phyloP scores from a whole-genome alignment of 2,888 invertebrate species.

The Cryptops parisi region DNA sequence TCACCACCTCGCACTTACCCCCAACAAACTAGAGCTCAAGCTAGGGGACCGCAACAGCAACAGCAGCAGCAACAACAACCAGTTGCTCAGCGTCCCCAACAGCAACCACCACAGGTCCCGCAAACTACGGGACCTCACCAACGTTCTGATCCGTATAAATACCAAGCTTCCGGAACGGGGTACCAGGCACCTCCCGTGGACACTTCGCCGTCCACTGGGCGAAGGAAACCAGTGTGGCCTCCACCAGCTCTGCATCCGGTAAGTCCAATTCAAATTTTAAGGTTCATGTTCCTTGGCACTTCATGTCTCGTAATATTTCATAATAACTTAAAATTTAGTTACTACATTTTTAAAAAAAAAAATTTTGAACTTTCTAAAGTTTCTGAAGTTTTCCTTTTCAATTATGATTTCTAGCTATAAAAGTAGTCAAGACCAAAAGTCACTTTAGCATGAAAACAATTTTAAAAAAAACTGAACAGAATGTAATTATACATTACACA shows the following conservation, averaged over 20 bases:
- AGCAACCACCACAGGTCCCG: background rate
- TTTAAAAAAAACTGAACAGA: no score
- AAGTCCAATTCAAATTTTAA: background rate
- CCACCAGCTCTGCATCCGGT: slow-evolving; percentile 6
- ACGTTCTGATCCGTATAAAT: background rate
- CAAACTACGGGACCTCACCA: background rate
- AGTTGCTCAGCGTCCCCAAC: background rate
- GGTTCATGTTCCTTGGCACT: no score
- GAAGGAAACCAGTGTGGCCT: slow-evolving; percentile 12
- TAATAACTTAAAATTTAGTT: no score
- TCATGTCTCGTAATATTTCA: no score
- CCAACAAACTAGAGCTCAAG: background rate
- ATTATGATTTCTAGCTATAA: no score
- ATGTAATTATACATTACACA: no score
- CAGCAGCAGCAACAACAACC: slow-evolving; percentile 5
- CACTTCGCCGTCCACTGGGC: slow-evolving; percentile 1
- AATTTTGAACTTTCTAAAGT: no score
- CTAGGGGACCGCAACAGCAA: background rate
- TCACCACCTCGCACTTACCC: background rate
- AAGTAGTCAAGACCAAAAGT: no score
- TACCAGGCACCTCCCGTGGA: background rate
- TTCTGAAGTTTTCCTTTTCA: no score
- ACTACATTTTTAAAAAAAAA: no score
- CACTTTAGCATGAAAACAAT: no score
- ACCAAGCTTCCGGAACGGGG: background rate